A percentile compares a stretch with the other conserved stretches of the same genome.
Evolutionary conservation across 2,113 vertebrate genomes (phyloP).

Genomic region (Chaenogobius annularis): DNA sequence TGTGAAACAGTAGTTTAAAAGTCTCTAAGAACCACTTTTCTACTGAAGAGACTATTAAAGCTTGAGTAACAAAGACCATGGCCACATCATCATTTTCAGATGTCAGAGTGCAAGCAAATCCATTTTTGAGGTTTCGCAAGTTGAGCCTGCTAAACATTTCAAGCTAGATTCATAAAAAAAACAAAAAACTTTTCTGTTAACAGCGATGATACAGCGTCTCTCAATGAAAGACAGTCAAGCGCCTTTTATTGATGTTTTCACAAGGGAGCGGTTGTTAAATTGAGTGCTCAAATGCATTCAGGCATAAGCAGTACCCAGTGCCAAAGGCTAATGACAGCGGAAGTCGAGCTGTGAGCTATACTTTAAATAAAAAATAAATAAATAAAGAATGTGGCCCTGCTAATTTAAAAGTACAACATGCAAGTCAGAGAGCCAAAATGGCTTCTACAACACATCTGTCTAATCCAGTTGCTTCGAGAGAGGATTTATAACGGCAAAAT

Average conservation of each 20-base stretch:
- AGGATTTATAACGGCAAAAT: not conserved
- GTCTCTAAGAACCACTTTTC: not conserved
- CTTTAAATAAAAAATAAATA: not conserved
- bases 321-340: not conserved
- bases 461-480: not conserved
- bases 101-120: not conserved
- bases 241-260: slow-evolving; percentile 1
- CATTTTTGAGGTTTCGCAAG: not conserved
- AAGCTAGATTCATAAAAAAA: not conserved
- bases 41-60: too few relatives aligned
- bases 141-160: not conserved
- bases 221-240: not conserved
- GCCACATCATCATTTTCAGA: not conserved
- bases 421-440: not conserved
- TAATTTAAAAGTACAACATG: not conserved
- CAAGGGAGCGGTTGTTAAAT: slow-evolving; percentile 6
- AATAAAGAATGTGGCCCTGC: not conserved
- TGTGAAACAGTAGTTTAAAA: not conserved
- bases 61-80: not conserved
- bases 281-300: slow-evolving; percentile 1
- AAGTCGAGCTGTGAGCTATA: not conserved
- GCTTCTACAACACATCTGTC: too few relatives aligned
- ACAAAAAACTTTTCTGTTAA: not conserved
- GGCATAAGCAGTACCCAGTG: not conserved
- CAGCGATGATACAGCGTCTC: not conserved